Evolutionary conservation across 1,140 invertebrate genomes (phyloP), one percentile per base, ranked within the genome.

Genomic region (Antheraea mylitta): DNA sequence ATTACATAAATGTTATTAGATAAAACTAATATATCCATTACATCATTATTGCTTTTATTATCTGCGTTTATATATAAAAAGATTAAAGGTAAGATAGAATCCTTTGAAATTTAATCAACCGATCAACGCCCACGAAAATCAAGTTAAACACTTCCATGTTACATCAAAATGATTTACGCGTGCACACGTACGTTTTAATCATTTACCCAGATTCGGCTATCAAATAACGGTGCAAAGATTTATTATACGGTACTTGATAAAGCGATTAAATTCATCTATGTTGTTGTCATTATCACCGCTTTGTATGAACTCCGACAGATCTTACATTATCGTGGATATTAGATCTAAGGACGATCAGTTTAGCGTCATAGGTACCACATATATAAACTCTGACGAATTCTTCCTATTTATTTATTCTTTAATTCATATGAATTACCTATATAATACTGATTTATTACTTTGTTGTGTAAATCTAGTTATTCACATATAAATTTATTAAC

Each of bases 211-310:
- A 36, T 7, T n/a, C 61, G 30, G 30, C 61, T 63, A n/a, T 18
- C 61, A 37, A 37, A 63, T 63, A 63, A 37, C 61, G 61, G 61
- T 37, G 61, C 9, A 16, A 37, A 63, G 61, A 63, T 63, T 63
- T 63, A 63, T 63, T 63, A 53, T 53, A 53, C 11, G 45, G 19
- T 11, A 37, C 8, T 63, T 37, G 37, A 63, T 63, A 63, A 63
- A 63, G 30, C 61, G 16, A 63, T 63, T 30, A 63, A 63, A 63
- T 37, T 37, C 22, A 37, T 63, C 11, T 63, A 63, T 63, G 30
- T n/a, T 10, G 13, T 13, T 53, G 13, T n/a, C 13, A 53, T 53
- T 53, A 2, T n/a, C 16, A 13, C 16, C 45, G 45, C 16, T 16
- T 53, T 16, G 10, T 53, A 53, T 53, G 16, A 53, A 53, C 9